Evolutionary conservation across 1,140 invertebrate species (phyloP).

Genomic region (Drosophila kanapiae): DNA sequence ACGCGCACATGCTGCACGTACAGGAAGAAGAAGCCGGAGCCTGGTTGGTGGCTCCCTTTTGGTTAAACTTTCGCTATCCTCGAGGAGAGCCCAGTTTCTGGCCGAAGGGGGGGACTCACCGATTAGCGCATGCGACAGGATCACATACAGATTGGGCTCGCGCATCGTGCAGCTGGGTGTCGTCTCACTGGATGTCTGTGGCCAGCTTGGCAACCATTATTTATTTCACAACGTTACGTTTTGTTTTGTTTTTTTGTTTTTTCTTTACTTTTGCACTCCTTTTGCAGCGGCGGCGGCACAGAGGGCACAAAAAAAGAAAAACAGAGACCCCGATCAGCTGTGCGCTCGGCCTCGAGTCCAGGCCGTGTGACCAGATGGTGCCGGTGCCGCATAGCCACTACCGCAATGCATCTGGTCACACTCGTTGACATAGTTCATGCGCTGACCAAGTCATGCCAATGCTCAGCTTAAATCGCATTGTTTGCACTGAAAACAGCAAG

Average conservation of each 20-base stretch:
- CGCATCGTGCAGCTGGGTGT: slow-evolving; percentile 61
- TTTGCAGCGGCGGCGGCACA: background rate
- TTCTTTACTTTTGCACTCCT: slow-evolving; percentile 11
- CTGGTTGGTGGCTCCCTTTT: slow-evolving; percentile 29
- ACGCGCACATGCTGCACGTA: slow-evolving; percentile 81
- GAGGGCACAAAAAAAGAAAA: slow-evolving; percentile 13
- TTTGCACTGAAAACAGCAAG: background rate
- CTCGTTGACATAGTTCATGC: background rate
- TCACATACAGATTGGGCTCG: slow-evolving; percentile 71
- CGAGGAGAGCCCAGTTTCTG: background rate
- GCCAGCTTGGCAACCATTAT: slow-evolving; percentile 45
- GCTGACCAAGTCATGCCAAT: background rate
- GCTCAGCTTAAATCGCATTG: background rate
- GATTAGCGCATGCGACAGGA: slow-evolving; percentile 77
- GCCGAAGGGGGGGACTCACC: slow-evolving; percentile 56
- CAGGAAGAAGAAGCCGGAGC: slow-evolving; percentile 82
- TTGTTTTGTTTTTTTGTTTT: too few species aligned
- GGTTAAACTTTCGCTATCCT: background rate
- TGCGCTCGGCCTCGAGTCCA: background rate
- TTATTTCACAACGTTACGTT: slow-evolving; percentile 32
- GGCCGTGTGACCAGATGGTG: background rate
- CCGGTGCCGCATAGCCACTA: fast-evolving
- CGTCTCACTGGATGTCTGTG: slow-evolving; percentile 37
- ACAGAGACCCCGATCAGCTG: slow-evolving; percentile 41
- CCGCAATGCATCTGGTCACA: background rate